phyloP scores from a whole-genome alignment of 2,797 vertebrate genomes.

The Scyliorhinus canicula region DNA sequence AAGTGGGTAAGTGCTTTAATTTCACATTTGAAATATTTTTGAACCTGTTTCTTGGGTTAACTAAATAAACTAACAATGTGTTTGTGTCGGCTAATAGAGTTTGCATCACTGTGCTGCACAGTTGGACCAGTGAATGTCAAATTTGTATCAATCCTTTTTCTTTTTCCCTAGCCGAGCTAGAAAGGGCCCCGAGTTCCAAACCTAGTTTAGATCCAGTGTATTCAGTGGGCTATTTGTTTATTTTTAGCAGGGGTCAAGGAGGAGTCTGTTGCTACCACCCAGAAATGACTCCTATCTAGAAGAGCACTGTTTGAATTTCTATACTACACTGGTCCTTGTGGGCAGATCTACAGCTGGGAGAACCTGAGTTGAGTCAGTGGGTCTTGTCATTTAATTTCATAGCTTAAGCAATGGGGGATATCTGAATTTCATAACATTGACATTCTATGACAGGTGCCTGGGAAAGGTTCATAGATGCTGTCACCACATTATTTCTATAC shows the following conservation, averaged over 20 bases:
- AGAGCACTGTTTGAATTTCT: background rate
- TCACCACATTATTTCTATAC: background rate
- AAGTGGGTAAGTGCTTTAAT: background rate
- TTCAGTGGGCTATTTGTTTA: background rate
- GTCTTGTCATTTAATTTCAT: background rate
- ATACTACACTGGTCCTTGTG: background rate
- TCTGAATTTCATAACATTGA: background rate
- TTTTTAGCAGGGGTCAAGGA: background rate
- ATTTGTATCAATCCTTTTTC: background rate
- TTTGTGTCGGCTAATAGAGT: no score
- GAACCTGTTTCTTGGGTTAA: background rate
- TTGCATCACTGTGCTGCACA: background rate
- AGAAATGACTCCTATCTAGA: background rate
- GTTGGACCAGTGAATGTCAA: background rate
- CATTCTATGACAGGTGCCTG: background rate
- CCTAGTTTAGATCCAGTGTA: background rate
- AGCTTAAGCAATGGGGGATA: background rate
- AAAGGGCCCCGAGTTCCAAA: background rate
- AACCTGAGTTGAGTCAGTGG: background rate
- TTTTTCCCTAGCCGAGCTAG: background rate
- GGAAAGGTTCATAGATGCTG: no score
- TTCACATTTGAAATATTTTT: background rate
- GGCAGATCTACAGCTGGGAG: background rate
- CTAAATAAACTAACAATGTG: background rate
- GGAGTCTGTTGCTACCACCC: background rate